Conservation (phyloP, 1,140 invertebrate species). For the Bombus superbus region DNA sequence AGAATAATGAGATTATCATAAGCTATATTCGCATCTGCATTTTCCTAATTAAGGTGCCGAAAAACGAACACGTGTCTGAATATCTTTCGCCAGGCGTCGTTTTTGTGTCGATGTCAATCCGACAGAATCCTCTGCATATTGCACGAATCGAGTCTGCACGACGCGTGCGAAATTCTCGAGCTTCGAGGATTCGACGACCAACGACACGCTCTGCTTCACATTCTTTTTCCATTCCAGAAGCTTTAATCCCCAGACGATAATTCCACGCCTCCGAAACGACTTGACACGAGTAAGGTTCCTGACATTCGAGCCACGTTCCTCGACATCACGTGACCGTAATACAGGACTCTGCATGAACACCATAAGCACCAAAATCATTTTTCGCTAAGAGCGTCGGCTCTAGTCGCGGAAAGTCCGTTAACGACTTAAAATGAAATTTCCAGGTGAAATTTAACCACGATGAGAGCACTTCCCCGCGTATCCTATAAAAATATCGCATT, state of each 20-base stretch:
- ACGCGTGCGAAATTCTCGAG: neutral
- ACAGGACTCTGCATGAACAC: neutral
- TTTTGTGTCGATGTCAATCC: no score
- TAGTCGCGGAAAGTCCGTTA: constrained; percentile 9
- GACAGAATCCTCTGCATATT: no score
- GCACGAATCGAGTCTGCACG: no score
- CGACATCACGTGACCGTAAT: constrained; percentile 56
- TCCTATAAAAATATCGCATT: neutral
- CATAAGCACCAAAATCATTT: constrained; percentile 55
- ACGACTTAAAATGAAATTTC: constrained; percentile 41
- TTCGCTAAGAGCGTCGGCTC: constrained; percentile 28
- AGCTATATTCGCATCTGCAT: neutral
- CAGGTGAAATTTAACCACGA: neutral
- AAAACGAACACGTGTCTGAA: neutral
- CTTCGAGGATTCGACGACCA: neutral
- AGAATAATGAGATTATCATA: neutral
- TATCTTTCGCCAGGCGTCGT: no score
- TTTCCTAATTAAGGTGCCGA: neutral
- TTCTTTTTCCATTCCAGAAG: neutral
- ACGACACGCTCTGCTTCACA: neutral
- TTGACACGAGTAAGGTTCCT: neutral
- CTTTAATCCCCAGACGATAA: constrained; percentile 35
- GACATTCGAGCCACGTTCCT: constrained; percentile 56
- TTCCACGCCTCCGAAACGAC: constrained; percentile 20
- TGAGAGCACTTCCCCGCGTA: neutral